Percentiles rank a stretch among this genome's conserved stretches.
These are phyloP conservation scores for Gymnothorax javanicus DNA, from an alignment of 2,797 vertebrate species.

Conservation along the genomic window DNA sequence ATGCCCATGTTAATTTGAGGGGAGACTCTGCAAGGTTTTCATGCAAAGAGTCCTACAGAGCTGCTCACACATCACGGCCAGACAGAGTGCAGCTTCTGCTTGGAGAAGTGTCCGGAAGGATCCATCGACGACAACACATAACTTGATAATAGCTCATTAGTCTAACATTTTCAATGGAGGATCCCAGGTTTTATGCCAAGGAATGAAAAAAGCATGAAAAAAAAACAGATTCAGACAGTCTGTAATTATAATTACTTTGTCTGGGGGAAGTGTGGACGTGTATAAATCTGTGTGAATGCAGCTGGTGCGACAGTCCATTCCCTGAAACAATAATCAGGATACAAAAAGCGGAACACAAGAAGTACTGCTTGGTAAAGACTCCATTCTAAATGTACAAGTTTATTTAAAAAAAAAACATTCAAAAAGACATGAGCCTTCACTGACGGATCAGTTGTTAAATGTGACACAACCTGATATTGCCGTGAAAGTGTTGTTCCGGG, in stretches of 20 bases:
- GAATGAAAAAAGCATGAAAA: background rate
- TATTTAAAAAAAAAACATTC: too few species aligned
- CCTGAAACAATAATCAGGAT: background rate
- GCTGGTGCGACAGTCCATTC: background rate
- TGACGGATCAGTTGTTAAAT: too few species aligned
- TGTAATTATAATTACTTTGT: constrained; percentile 1
- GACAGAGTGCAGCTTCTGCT: background rate
- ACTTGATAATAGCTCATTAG: too few species aligned
- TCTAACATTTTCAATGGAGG: background rate
- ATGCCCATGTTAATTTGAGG: background rate
- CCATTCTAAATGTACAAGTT: too few species aligned
- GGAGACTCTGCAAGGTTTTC: background rate
- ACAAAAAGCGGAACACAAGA: too few species aligned
- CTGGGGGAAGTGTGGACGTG: background rate
- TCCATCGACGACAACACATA: background rate
- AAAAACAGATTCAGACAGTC: background rate
- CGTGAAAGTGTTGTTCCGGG: too few species aligned
- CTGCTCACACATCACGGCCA: background rate
- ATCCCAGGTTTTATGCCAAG: background rate
- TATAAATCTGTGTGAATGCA: background rate
- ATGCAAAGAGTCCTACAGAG: background rate
- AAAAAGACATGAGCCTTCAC: too few species aligned
- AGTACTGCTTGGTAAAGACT: too few species aligned
- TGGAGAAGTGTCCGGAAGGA: background rate
- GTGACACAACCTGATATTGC: too few species aligned